phyloP scores from a whole-genome alignment of 2,113 vertebrate genomes.

The Nipponia nippon region DNA sequence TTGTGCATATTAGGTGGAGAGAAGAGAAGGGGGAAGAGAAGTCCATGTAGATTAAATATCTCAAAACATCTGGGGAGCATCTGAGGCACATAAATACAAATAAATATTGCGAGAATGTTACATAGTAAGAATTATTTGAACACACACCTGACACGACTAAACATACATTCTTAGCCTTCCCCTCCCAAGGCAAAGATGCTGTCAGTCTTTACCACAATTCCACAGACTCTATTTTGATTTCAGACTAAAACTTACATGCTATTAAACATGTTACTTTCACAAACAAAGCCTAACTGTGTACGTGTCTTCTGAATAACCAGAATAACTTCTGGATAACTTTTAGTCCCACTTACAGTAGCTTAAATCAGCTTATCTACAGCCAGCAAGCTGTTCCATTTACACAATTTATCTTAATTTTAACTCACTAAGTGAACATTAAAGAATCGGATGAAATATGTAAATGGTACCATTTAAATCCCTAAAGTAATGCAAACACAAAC shows the following conservation, averaged over 20 bases:
- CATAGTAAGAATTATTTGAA: not conserved
- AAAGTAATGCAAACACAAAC: slow-evolving; percentile 2
- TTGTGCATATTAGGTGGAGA: not conserved
- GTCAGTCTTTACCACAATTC: not conserved
- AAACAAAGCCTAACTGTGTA: not conserved
- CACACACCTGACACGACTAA: not conserved
- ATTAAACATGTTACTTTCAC: not conserved
- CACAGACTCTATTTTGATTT: not conserved
- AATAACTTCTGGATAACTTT: not conserved
- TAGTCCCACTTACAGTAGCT: not conserved
- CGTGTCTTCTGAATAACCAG: not conserved
- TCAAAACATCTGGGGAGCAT: not conserved
- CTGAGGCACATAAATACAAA: not conserved
- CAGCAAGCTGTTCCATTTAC: slow-evolving; percentile 30
- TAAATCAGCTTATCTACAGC: slow-evolving; percentile 5
- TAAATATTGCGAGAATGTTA: not conserved
- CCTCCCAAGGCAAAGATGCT: not conserved
- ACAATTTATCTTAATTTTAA: slow-evolving; percentile 31
- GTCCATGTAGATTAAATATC: not conserved
- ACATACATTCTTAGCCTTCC: not conserved
- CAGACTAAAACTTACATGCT: not conserved
- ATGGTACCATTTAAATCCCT: slow-evolving; percentile 36
- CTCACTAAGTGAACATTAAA: not conserved
- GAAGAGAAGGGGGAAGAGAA: not conserved
- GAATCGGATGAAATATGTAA: slow-evolving; percentile 49